phyloP scores from a whole-genome alignment of 2,888 invertebrate species.

The Cheilosia soror region DNA sequence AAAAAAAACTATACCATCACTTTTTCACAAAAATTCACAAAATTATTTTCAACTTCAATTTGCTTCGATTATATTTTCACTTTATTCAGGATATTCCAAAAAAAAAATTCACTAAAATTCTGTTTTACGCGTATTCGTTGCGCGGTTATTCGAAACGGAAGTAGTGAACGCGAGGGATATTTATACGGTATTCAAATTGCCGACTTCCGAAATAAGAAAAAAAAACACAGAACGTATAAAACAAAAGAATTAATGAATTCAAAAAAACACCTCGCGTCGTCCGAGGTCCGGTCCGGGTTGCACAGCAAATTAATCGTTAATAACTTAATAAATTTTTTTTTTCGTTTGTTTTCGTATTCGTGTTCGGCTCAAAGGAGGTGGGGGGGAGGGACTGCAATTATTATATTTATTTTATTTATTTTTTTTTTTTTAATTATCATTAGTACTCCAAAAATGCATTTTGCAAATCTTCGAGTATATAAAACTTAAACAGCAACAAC shows the following conservation, averaged over 20 bases:
- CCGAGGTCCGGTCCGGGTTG: conserved; percentile 52
- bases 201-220: conserved; percentile 67
- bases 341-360: conserved; percentile 48
- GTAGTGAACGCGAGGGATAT: conserved; percentile 44
- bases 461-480: conserved; percentile 44
- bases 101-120: conserved; percentile 35
- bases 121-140: conserved; percentile 49
- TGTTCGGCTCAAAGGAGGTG: conserved; percentile 19
- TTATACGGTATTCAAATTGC: conserved; percentile 51
- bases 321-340: conserved; percentile 22
- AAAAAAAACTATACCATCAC: conserved; percentile 65
- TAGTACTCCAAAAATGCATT: conserved; percentile 48
- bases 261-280: conserved; percentile 56
- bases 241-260: conserved; percentile 14
- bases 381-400: not conserved
- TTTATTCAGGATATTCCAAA: conserved; percentile 19
- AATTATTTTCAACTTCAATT: conserved; percentile 12
- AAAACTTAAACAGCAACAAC: conserved; percentile 24
- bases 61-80: conserved; percentile 9
- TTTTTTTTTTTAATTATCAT: not conserved
- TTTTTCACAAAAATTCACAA: conserved; percentile 45
- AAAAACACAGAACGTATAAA: not conserved
- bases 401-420: no score
- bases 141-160: conserved; percentile 65
- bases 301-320: conserved; percentile 60